These are phyloP conservation scores for Aspidapion aeneum DNA, from an alignment of 2,888 invertebrate genomes.

Conservation along the genomic window DNA sequence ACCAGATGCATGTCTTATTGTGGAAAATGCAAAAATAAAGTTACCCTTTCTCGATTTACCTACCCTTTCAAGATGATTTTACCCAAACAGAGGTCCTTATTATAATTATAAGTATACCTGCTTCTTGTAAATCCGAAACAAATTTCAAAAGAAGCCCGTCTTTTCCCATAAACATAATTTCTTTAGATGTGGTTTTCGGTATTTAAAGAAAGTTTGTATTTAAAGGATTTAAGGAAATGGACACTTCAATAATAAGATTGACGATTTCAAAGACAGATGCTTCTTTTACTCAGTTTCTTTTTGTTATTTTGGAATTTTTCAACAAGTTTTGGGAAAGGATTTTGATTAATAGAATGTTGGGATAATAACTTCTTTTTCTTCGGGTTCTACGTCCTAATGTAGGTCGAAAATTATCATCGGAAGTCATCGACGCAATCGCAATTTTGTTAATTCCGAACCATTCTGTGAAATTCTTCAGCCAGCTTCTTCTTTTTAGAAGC, in stretches of 20 bases:
- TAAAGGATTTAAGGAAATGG: conserved; percentile 11
- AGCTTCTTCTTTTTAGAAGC: conserved; percentile 9
- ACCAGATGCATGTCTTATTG: conserved; percentile 1
- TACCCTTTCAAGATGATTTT: conserved; percentile 3
- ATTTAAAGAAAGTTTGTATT: conserved; percentile 9
- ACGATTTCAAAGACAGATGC: background rate
- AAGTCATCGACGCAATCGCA: no score
- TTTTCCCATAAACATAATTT: conserved; percentile 3
- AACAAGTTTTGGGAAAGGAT: background rate
- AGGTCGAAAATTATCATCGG: no score
- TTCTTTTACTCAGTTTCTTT: no score
- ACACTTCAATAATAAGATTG: background rate
- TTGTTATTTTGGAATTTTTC: background rate
- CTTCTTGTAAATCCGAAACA: conserved; percentile 11
- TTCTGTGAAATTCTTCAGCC: background rate
- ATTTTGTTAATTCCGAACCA: no score
- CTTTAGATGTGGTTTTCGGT: conserved; percentile 14
- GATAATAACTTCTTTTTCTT: no score
- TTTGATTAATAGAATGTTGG: background rate
- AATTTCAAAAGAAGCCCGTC: background rate
- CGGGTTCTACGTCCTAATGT: no score
- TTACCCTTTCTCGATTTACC: conserved; percentile 14
- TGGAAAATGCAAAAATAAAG: conserved; percentile 10
- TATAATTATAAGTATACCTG: conserved; percentile 13
- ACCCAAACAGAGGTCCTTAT: background rate